Conservation (phyloP, 2,888 invertebrate species). For the Drosophila lutescens region DNA sequence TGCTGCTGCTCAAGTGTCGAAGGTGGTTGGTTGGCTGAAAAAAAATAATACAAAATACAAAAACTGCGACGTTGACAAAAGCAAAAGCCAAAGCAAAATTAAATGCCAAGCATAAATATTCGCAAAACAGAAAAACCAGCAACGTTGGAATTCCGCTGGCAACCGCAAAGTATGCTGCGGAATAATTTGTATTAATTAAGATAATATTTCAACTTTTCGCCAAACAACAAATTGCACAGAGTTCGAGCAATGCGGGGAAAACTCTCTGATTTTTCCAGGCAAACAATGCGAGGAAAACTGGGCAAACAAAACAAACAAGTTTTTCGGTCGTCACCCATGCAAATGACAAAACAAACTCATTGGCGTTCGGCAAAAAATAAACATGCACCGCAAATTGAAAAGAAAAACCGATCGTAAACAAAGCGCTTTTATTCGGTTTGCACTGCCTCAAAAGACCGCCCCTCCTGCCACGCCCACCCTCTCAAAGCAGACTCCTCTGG, state of each 20-base stretch:
- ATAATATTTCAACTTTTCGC: conserved; percentile 31
- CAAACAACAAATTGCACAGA: conserved; percentile 30
- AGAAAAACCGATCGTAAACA: conserved; percentile 39
- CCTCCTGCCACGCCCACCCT: conserved; percentile 10
- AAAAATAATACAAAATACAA: background rate
- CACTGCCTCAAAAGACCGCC: conserved; percentile 6
- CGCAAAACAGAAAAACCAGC: conserved; percentile 13
- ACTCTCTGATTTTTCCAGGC: conserved; percentile 11
- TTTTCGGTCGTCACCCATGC: conserved; percentile 54
- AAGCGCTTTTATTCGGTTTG: conserved; percentile 16
- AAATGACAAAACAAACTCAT: conserved; percentile 28
- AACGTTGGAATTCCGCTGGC: conserved; percentile 33
- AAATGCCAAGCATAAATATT: conserved; percentile 44
- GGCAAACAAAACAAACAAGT: conserved; percentile 34
- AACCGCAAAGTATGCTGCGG: conserved; percentile 71
- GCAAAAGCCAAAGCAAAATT: conserved; percentile 47
- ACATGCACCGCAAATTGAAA: conserved; percentile 41
- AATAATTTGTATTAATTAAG: conserved; percentile 38
- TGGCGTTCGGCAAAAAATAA: conserved; percentile 18
- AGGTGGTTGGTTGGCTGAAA: conserved; percentile 32
- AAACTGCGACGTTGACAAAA: conserved; percentile 72
- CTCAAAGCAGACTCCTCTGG: conserved; percentile 1
- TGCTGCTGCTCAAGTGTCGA: conserved; percentile 53
- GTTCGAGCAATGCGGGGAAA: conserved; percentile 27
- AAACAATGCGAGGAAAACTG: conserved; percentile 13